These are phyloP conservation scores for Ridgeia piscesae DNA, from an alignment of 1,140 invertebrate genomes.

Conservation along the genomic window DNA sequence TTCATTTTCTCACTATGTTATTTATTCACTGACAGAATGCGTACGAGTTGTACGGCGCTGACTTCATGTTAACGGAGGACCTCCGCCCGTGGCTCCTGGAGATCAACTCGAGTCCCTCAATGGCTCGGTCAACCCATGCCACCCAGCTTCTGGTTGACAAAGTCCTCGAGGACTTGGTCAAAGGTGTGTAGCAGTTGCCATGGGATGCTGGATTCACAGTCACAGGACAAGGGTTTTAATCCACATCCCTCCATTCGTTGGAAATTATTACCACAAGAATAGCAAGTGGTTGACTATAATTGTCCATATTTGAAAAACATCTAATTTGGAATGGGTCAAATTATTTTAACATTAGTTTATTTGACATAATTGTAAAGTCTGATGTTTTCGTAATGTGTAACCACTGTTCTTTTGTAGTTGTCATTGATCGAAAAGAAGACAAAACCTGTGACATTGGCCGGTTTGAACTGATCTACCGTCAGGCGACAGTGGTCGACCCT, in stretches of 20 bases:
- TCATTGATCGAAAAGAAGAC: conserved; percentile 78
- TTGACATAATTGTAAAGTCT: background rate
- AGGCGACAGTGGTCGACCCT: conserved; percentile 72
- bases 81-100: conserved; percentile 90
- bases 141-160: conserved; percentile 82
- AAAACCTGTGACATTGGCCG: conserved; percentile 79
- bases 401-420: conserved; percentile 67
- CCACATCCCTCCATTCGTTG: background rate
- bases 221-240: background rate
- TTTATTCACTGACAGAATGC: conserved; percentile 42
- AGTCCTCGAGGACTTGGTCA: conserved; percentile 87
- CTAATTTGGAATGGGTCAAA: background rate
- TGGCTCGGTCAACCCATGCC: conserved; percentile 84
- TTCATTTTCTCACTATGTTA: conserved; percentile 85
- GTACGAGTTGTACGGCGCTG: conserved; percentile 91
- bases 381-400: too few species aligned
- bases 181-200: conserved; percentile 69
- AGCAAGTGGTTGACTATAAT: too few species aligned
- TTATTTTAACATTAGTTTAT: background rate
- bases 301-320: too few species aligned
- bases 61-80: conserved; percentile 88
- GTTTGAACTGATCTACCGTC: conserved; percentile 82
- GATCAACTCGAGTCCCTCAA: conserved; percentile 90
- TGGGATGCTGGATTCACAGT: background rate
- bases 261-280: too few species aligned